Evolutionary conservation across 2,797 vertebrate species (phyloP).

Genomic region (Telmatherina bonti): DNA sequence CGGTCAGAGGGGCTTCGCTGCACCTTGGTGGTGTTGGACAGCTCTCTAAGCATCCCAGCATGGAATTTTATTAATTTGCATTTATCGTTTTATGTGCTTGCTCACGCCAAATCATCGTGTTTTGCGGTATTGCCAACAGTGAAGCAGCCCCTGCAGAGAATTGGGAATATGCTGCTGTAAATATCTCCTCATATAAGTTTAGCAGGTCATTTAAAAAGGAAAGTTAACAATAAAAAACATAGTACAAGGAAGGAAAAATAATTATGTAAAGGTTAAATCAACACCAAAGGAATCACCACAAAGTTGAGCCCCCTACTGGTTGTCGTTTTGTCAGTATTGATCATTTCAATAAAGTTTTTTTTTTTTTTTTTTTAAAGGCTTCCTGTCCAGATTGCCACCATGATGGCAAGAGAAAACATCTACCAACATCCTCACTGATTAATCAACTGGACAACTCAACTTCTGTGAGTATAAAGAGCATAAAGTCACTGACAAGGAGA

Average conservation of each 20-base stretch:
- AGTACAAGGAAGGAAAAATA: not conserved
- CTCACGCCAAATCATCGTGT: constrained; percentile 51
- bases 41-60: constrained; percentile 67
- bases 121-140: constrained; percentile 47
- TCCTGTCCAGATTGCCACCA: not conserved
- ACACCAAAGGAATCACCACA: not conserved
- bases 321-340: not conserved
- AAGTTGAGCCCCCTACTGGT: constrained; percentile 31
- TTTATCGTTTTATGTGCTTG: constrained; percentile 67
- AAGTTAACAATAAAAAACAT: not conserved
- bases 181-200: constrained; percentile 1
- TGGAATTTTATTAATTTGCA: constrained; percentile 78
- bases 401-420: not conserved
- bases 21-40: constrained; percentile 65
- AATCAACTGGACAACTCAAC: not conserved
- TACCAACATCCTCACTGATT: not conserved
- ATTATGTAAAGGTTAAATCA: not conserved
- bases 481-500: not conserved
- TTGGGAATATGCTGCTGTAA: constrained; percentile 13
- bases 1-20: constrained; percentile 45
- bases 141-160: constrained; percentile 18
- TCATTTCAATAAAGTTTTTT: constrained; percentile 28
- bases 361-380: not conserved
- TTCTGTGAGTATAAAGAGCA: not conserved
- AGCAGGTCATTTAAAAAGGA: not conserved